Base-by-base conservation (phyloP, 2,113 vertebrate species). In the Pseudorhombus dupliciocellatus region DNA sequence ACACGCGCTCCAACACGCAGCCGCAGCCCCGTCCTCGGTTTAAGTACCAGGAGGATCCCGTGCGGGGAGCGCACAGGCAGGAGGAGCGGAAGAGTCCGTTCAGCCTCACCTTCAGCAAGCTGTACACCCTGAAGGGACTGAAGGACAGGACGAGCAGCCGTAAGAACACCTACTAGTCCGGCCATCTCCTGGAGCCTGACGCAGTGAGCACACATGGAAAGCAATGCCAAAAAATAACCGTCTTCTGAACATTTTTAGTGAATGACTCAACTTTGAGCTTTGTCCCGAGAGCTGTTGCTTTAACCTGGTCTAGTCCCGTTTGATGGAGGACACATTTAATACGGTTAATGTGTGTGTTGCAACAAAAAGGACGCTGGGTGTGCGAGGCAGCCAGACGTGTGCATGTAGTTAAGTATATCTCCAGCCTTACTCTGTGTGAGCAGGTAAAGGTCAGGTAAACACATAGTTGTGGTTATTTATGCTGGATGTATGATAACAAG, bases 41-140 rank as follows among this genome's bases (percentile, higher is more conserved):
- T 18, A 75, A 70, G 11, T 56, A 20, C 25, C 72, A 69, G 59
- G 7, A 34, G 5, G 25, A 1, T 1, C n/a, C 60, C 2, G 20
- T 14, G n/a, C 54, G 1, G 24, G 76, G 63, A 4, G 40, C 40
- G 0, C 21, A 11, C 0, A n/a, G 53, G 11, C 63, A 70, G 46
- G 83, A 73, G 5, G 77, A 75, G 0, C 60, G 42, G 25, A 79
- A 11, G 20, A 1, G 4, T 40, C 68, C 70, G 0, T 85, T 90
- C 22, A 53, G 55, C 22, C 26, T 87, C 22, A 54, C 72, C 5
- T 70, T 90, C 0, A 46, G 79, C 66, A 73, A 7, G 42, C 66
- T 90, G 10, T 84, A 85, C 81, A 87, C n/a, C 57, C 28, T 87
- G 0, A 88, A 79, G 44, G 55, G 37, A 10, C 66, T 87, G 18